Evolutionary conservation across 2,113 vertebrate species (phyloP).

Genomic region (Tenebrosternarchus preto): DNA sequence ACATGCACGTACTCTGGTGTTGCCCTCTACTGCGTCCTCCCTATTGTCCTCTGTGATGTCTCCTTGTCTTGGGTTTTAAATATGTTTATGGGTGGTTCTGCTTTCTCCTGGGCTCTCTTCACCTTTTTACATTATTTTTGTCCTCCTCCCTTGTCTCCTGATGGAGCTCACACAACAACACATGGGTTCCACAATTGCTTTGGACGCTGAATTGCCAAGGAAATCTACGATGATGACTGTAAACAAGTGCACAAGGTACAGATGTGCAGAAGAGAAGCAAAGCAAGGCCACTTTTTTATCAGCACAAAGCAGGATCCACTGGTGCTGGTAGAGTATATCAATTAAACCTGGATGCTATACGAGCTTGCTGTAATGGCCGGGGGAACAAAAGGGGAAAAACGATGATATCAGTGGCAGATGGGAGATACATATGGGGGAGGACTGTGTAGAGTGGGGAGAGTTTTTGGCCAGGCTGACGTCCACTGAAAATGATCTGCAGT

Average conservation of each 20-base stretch:
- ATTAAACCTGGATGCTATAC: constrained; percentile 50
- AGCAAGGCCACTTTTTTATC: neutral
- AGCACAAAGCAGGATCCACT: constrained; percentile 44
- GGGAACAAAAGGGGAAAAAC: constrained; percentile 67
- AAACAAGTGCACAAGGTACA: constrained; percentile 8
- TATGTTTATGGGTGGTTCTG: constrained; percentile 9
- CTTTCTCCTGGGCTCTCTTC: constrained; percentile 38
- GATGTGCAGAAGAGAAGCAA: neutral
- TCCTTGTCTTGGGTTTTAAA: constrained; percentile 30
- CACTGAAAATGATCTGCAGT: constrained; percentile 61
- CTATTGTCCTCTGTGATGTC: constrained; percentile 33
- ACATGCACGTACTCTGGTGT: constrained; percentile 53
- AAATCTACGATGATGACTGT: neutral
- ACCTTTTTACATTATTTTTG: neutral
- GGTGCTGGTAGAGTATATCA: constrained; percentile 38
- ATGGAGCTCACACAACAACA: neutral
- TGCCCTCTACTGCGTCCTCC: constrained; percentile 49
- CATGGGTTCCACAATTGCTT: neutral
- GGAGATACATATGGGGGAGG: constrained; percentile 72
- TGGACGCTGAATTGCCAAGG: neutral
- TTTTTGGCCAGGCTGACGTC: constrained; percentile 60
- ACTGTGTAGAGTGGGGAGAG: constrained; percentile 68
- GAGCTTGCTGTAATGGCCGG: constrained; percentile 61
- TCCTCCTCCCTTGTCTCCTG: neutral
- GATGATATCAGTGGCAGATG: constrained; percentile 79